These are phyloP conservation scores for human DNA, from an alignment of 2,113 vertebrate genomes.

Conservation along the genomic window GRCh38 chr3:61460501-61461000, in stretches of 20 bases:
- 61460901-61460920: slow-evolving; percentile 60
- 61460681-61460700: slow-evolving; percentile 37
- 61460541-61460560: not conserved
- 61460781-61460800: slow-evolving; percentile 74
- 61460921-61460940: not conserved
- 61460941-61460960: not conserved
- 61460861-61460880: slow-evolving; percentile 69
- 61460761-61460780: slow-evolving; percentile 70
- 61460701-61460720: slow-evolving; percentile 22
- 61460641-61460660: not conserved
- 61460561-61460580: slow-evolving; percentile 42
- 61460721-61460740: slow-evolving; percentile 49
- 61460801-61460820: slow-evolving; percentile 55
- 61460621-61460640: not conserved
- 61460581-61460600: slow-evolving; percentile 52
- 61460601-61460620: not conserved
- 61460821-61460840: slow-evolving; percentile 69
- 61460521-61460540: not conserved
- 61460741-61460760: slow-evolving; percentile 68
- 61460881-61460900: slow-evolving; percentile 68
- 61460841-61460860: slow-evolving; percentile 79
- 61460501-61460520: not conserved
- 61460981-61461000: slow-evolving; percentile 20
- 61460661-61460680: not conserved
- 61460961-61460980: slow-evolving; percentile 45